These are phyloP conservation scores for Parapristionchus giblindavisi DNA, from an alignment of 2,888 invertebrate genomes.

Conservation along the genomic window DNA sequence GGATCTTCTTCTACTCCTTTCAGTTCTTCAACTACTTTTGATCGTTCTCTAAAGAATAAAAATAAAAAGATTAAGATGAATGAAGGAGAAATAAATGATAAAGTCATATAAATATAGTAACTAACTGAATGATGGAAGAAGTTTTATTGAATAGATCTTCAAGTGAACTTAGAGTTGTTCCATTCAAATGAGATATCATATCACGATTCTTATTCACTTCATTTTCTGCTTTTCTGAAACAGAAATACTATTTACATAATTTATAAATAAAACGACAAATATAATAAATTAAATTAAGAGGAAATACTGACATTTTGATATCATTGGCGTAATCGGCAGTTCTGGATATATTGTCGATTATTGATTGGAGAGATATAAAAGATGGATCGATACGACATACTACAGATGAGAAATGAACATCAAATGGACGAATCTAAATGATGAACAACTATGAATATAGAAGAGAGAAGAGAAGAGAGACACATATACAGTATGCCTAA, in stretches of 20 bases:
- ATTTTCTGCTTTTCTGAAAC: conserved; percentile 14
- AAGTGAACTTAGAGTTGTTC: conserved; percentile 9
- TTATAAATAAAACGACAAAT: neutral
- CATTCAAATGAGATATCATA: conserved; percentile 15
- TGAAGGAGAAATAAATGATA: too few relatives aligned
- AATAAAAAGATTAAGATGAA: too few relatives aligned
- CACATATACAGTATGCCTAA: too few relatives aligned
- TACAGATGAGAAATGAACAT: conserved; percentile 65
- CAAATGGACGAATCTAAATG: conserved; percentile 61
- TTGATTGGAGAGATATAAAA: conserved; percentile 25
- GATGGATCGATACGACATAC: conserved; percentile 50
- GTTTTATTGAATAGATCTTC: conserved; percentile 22
- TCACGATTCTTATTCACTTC: conserved; percentile 9
- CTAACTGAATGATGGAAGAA: conserved; percentile 5
- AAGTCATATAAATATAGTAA: neutral
- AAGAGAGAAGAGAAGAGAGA: neutral
- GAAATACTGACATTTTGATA: conserved; percentile 17
- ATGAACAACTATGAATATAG: neutral
- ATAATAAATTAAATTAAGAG: neutral
- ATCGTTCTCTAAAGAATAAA: conserved; percentile 8
- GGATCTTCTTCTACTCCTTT: neutral
- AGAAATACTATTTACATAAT: neutral
- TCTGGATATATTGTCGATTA: conserved; percentile 22
- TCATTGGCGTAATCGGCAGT: conserved; percentile 34
- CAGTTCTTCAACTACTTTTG: conserved; percentile 26